Evolutionary conservation across 2,113 vertebrate species (phyloP), one percentile per base, ranked within the genome.

Genomic region (Herpetotheres cachinnans): DNA sequence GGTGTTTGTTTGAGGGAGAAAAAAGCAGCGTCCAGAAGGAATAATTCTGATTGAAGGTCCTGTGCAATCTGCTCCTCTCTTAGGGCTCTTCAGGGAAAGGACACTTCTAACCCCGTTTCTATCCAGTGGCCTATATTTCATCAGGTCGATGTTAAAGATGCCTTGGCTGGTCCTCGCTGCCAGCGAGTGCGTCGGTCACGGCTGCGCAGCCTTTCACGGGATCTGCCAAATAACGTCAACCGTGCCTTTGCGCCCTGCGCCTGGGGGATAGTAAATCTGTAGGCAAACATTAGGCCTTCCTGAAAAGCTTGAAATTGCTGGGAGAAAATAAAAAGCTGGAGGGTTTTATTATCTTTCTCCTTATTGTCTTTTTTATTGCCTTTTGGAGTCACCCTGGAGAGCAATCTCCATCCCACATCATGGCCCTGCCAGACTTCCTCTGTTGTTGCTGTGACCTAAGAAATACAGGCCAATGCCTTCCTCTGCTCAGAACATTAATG

Each of bases 281-380:
- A 95, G 89, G 91, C 94, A 96, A 77, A 80, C 63, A 93, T 96
- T 87, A 95, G 63, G n/a, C 67, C 89, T 97, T 97, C 97, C 97
- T 97, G 94, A 87, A 96, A 93, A 91, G 84, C 90, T 89, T 80
- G 89, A 59, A 70, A 18, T 58, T 50, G 78, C 16, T 0, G 59
- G 76, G 92, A 95, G 80, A 89, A 95, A 94, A 97, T 90, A 84
- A 93, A 93, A 93, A 94, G 86, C 89, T n/a, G 74, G 54, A 93
- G 47, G 89, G 12, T 77, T 97, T 97, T 97, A 97, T 97, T 86
- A 95, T 95, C 93, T 96, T 93, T 86, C 91, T 94, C 94, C 93
- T 96, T 88, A 97, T 97, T 97, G 96, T 97, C 93, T 91, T 90
- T 84, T 97, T 97, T 91, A 96, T 97, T 97, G 93, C 94, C 84